phyloP scores from a whole-genome alignment of 2,888 invertebrate genomes.

The Lapara coniferarum region DNA sequence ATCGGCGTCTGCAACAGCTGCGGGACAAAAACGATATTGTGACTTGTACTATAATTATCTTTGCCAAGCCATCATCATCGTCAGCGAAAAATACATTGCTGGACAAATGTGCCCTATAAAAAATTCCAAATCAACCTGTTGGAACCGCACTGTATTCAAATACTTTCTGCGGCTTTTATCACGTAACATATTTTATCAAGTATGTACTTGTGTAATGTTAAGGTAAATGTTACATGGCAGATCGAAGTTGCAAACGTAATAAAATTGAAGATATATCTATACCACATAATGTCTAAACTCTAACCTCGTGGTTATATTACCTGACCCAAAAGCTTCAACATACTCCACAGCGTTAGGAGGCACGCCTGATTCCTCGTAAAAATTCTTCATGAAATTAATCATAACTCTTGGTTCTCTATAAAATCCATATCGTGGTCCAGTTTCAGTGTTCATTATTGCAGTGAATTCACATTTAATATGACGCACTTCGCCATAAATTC shows the following conservation, averaged over 20 bases:
- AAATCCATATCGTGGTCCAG: conserved; percentile 44
- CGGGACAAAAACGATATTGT: conserved; percentile 13
- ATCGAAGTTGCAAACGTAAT: too few species aligned
- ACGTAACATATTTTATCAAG: too few species aligned
- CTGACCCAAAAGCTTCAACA: conserved; percentile 88
- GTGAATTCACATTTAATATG: conserved; percentile 47
- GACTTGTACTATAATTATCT: too few species aligned
- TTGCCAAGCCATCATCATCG: too few species aligned
- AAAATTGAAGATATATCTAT: too few species aligned
- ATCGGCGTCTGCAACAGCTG: conserved; percentile 81
- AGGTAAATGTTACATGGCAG: too few species aligned
- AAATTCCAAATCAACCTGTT: too few species aligned
- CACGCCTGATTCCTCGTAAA: conserved; percentile 84
- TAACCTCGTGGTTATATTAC: conserved; percentile 48
- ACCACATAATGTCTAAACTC: not conserved
- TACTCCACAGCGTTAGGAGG: conserved; percentile 83
- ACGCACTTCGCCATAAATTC: conserved; percentile 51
- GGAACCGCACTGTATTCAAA: too few species aligned
- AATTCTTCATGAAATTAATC: conserved; percentile 47
- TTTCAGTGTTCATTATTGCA: conserved; percentile 33
- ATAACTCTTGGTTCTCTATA: conserved; percentile 41
- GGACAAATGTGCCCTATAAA: too few species aligned
- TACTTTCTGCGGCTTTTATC: too few species aligned
- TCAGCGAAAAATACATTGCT: too few species aligned
- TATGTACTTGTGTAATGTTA: too few species aligned